Evolutionary conservation across 2,797 vertebrate genomes (phyloP).

Genomic region (Peromyscus eremicus): DNA sequence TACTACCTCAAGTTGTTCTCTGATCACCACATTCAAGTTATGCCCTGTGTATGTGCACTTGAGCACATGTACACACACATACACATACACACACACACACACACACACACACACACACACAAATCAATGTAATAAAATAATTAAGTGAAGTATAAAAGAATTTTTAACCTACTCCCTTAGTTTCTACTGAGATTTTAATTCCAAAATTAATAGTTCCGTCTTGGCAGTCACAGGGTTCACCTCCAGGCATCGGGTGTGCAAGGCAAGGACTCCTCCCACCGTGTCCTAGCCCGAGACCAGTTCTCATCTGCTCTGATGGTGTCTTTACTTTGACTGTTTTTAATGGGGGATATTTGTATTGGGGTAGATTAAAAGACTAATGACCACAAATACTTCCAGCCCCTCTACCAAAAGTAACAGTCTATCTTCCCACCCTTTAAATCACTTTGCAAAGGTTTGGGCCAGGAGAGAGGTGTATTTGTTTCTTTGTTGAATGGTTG

Average conservation of each 20-base stretch:
- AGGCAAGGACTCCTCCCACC: neutral
- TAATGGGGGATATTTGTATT: neutral
- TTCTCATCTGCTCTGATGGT: neutral
- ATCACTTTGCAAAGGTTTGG: neutral
- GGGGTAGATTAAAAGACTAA: neutral
- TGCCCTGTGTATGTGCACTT: neutral
- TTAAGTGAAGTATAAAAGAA: conserved; percentile 1
- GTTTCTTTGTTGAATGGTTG: neutral
- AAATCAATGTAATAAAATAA: neutral
- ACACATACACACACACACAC: neutral
- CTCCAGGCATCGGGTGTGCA: neutral
- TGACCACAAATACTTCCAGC: neutral
- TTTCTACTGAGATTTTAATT: conserved; percentile 26
- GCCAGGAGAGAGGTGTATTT: neutral
- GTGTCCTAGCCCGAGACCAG: neutral
- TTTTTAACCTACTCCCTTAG: neutral
- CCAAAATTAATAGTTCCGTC: neutral
- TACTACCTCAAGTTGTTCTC: neutral
- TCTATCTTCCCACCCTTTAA: neutral
- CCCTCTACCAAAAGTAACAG: neutral
- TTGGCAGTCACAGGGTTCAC: neutral
- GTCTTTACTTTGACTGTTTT: neutral
- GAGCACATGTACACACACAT: neutral
- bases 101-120: neutral
- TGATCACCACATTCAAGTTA: neutral